These are phyloP conservation scores for Notamacropus eugenii DNA, from an alignment of 2,797 vertebrate genomes.

Conservation along the genomic window DNA sequence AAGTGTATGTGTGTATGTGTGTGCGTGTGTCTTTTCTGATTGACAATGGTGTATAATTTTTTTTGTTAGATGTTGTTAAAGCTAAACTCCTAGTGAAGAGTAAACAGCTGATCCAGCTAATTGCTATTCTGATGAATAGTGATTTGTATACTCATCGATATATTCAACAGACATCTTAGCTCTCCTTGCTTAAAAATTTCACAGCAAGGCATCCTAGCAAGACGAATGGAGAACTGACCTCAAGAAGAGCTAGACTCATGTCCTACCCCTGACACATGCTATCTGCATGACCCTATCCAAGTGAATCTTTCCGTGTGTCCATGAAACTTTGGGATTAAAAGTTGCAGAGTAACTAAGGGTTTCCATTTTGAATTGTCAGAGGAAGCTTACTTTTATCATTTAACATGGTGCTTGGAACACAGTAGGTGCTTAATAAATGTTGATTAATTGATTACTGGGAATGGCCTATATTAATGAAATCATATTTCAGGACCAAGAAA, in stretches of 20 bases:
- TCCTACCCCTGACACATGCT: background rate
- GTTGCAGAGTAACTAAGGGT: background rate
- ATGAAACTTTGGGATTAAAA: background rate
- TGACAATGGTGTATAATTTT: background rate
- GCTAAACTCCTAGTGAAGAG: background rate
- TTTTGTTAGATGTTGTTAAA: background rate
- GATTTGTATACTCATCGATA: background rate
- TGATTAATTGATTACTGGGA: background rate
- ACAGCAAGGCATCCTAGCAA: background rate
- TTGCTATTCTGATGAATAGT: background rate
- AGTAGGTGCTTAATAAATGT: background rate
- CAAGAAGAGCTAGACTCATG: background rate
- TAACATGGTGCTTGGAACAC: background rate
- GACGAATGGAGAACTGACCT: background rate
- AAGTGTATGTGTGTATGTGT: too few relatives aligned
- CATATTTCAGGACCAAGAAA: background rate
- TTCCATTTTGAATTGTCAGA: background rate
- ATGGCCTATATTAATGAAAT: background rate
- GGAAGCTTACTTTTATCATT: background rate
- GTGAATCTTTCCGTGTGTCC: background rate
- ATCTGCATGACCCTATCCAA: background rate
- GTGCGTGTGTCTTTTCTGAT: background rate
- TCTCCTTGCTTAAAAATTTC: background rate
- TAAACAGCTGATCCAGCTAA: background rate
- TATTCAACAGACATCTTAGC: background rate